A percentile compares a stretch with the other conserved stretches of the same genome.
Evolutionary conservation across 1,140 invertebrate genomes (phyloP).

Genomic region (Dufourea novaeangliae): DNA sequence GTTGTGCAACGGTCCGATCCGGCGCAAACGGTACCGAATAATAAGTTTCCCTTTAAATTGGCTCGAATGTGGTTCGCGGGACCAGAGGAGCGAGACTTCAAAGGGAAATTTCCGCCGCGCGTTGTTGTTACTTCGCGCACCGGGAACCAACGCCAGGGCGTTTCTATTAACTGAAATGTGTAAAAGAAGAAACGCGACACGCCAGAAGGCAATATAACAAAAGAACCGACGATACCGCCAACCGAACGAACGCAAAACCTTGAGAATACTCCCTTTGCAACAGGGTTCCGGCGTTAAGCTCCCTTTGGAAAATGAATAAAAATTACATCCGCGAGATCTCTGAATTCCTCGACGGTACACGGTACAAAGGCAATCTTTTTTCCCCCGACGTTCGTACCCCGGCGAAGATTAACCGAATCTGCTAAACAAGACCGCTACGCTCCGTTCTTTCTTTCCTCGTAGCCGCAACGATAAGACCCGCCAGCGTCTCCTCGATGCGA

Average conservation of each 20-base stretch:
- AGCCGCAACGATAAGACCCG: not conserved
- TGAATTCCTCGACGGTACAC: not conserved
- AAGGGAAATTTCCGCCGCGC: not conserved
- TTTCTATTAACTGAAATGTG: slow-evolving; percentile 11
- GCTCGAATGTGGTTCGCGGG: not conserved
- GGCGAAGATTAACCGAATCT: slow-evolving; percentile 23
- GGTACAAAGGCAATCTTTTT: slow-evolving; percentile 23
- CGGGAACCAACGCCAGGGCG: not conserved
- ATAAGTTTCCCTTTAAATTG: not conserved
- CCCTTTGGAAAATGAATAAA: slow-evolving; percentile 25
- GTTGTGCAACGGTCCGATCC: not conserved
- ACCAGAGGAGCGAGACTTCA: not conserved
- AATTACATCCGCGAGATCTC: slow-evolving; percentile 24
- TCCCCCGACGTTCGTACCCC: not conserved
- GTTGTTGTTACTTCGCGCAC: no score
- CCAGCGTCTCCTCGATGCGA: not conserved
- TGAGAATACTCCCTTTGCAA: slow-evolving; percentile 7
- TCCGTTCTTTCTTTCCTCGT: not conserved
- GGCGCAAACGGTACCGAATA: not conserved
- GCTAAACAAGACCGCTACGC: not conserved
- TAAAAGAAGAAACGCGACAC: slow-evolving; percentile 1
- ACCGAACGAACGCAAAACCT: not conserved
- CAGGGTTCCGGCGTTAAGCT: slow-evolving; percentile 20
- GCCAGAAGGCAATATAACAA: slow-evolving; percentile 11
- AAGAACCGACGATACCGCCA: not conserved